Evolutionary conservation across 2,797 vertebrate genomes (phyloP).

Genomic region (Myotis planiceps): DNA sequence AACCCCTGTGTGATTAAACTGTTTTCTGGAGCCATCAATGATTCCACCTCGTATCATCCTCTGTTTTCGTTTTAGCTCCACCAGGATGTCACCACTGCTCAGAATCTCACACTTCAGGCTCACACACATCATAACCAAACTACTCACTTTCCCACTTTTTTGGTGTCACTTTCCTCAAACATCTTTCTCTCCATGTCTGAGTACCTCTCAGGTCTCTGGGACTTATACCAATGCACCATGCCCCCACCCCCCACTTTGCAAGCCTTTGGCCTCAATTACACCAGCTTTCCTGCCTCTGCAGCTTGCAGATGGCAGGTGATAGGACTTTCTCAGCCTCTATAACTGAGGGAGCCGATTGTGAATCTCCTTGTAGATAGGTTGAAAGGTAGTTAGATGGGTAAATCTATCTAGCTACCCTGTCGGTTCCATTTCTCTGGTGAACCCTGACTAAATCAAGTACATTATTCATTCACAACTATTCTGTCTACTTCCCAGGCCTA

Average conservation of each 20-base stretch:
- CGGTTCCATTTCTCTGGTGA: not conserved
- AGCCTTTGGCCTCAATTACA: not conserved
- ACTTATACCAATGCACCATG: not conserved
- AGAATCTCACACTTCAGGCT: not conserved
- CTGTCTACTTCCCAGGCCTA: not conserved
- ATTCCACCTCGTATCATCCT: not conserved
- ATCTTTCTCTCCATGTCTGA: not conserved
- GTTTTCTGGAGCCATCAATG: not conserved
- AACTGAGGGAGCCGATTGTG: not conserved
- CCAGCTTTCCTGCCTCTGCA: not conserved
- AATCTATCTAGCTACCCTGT: not conserved
- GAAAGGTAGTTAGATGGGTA: not conserved
- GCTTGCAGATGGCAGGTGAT: not conserved
- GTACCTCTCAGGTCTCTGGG: not conserved
- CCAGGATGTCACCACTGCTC: not conserved
- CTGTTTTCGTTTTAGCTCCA: not conserved
- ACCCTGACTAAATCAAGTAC: not conserved
- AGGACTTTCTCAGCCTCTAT: not conserved
- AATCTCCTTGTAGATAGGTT: not conserved
- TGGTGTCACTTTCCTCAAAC: not conserved
- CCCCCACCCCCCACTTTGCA: no score
- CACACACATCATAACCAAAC: not conserved
- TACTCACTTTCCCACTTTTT: not conserved
- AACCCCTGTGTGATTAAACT: not conserved
- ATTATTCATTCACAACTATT: not conserved